These are phyloP conservation scores for Vultur gryphus DNA, from an alignment of 2,797 vertebrate species.

Conservation along the genomic window DNA sequence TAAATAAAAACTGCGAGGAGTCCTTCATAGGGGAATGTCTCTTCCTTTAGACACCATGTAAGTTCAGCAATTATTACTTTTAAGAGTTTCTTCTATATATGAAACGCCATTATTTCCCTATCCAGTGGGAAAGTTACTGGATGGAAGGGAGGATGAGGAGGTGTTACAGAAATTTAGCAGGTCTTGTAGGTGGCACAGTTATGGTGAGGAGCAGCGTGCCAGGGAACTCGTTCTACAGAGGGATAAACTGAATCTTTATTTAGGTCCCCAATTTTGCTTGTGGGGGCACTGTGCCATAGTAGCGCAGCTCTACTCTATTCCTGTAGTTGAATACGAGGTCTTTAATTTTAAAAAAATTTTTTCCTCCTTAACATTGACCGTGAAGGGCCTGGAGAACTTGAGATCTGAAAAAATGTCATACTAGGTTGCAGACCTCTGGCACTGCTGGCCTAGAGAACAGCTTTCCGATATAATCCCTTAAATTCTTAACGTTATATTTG, in stretches of 20 bases:
- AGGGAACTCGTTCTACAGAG: not conserved
- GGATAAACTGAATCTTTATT: not conserved
- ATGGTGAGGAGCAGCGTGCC: not conserved
- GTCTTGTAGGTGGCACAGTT: rapidly evolving
- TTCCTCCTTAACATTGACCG: not conserved
- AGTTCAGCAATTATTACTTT: not conserved
- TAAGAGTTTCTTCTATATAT: not conserved
- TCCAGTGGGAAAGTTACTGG: not conserved
- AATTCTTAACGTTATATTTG: not conserved
- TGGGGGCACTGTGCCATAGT: rapidly evolving
- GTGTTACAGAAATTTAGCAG: not conserved
- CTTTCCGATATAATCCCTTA: not conserved
- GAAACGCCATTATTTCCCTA: not conserved
- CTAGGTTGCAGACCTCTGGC: not conserved
- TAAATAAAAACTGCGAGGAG: not conserved
- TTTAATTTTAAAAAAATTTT: not conserved
- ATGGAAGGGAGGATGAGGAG: not conserved
- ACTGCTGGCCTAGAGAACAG: not conserved
- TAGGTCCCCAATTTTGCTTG: not conserved
- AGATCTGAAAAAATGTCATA: not conserved
- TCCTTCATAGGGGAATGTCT: not conserved
- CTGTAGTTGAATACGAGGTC: not conserved
- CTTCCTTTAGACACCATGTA: not conserved
- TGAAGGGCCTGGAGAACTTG: not conserved
- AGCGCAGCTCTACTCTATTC: not conserved